Percentiles rank a stretch among this genome's conserved stretches.
Conservation (phyloP, 2,797 vertebrate genomes). For the Vultur gryphus region DNA sequence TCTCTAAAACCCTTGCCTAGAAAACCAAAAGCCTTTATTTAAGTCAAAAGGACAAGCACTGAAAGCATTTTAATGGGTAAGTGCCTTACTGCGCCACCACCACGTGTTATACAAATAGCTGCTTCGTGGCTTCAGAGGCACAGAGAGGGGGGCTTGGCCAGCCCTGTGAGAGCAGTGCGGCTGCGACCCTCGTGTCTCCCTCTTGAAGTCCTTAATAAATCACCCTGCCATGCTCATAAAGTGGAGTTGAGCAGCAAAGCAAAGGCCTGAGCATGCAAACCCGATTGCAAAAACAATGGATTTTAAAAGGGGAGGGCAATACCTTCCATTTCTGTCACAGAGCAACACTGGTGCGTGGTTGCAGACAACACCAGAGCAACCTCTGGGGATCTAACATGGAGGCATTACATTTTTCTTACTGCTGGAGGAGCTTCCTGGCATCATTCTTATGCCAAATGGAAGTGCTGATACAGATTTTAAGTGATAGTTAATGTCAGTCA, state of each 20-base stretch:
- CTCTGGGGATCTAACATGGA: fast-evolving
- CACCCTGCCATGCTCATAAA: neutral
- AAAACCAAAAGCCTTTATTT: constrained; percentile 2
- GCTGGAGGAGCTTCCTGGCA: neutral
- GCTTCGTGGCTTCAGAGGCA: neutral
- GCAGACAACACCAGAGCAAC: neutral
- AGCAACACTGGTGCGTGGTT: fast-evolving
- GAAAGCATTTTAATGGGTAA: constrained; percentile 17
- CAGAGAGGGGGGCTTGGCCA: neutral
- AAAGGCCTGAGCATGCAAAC: neutral
- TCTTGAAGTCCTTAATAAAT: constrained; percentile 32
- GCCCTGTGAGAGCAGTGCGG: fast-evolving
- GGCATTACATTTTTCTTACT: neutral
- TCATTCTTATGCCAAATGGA: neutral
- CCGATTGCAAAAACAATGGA: neutral
- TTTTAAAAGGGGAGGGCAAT: neutral
- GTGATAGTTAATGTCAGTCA: constrained; percentile 22
- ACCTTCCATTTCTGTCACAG: neutral
- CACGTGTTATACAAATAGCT: neutral
- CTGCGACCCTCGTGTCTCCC: neutral
- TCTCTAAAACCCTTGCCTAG: neutral
- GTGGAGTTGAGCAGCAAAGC: neutral
- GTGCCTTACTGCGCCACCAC: neutral
- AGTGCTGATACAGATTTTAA: constrained; percentile 11
- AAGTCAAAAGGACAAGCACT: neutral